A percentile compares a stretch with the other conserved stretches of the same genome.
Conservation (phyloP, 1,140 invertebrate genomes). For the Asobara japonica region DNA sequence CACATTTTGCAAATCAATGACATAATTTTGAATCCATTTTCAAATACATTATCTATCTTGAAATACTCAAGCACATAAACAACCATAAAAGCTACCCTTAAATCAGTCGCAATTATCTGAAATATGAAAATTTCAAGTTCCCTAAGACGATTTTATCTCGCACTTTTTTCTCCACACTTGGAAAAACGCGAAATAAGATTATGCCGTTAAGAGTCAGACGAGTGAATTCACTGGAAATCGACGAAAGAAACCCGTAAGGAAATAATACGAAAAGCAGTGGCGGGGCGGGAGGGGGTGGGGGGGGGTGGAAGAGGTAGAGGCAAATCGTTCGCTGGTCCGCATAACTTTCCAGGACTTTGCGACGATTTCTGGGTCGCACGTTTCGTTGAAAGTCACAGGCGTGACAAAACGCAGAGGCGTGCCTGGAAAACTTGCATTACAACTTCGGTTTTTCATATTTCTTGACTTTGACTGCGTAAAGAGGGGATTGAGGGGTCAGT, state of each 20-base stretch:
- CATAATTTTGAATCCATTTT: too few species aligned
- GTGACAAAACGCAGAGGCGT: conserved; percentile 45
- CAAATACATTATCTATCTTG: too few species aligned
- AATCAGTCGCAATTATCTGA: too few species aligned
- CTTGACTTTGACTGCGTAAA: not conserved
- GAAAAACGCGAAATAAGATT: too few species aligned
- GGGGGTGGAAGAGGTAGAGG: not conserved
- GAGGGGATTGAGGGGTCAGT: not conserved
- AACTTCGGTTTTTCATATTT: conserved; percentile 13
- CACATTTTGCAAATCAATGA: too few species aligned
- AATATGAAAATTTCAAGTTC: too few species aligned
- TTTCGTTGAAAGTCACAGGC: conserved; percentile 28
- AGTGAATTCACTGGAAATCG: conserved; percentile 6
- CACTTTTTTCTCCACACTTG: too few species aligned
- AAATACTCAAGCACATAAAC: too few species aligned
- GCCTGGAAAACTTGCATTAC: conserved; percentile 33
- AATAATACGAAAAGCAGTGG: not conserved
- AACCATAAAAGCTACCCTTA: too few species aligned
- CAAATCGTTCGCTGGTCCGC: conserved; percentile 30
- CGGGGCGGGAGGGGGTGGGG: not conserved
- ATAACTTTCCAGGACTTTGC: conserved; percentile 43
- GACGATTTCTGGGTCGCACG: conserved; percentile 34
- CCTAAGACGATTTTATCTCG: too few species aligned
- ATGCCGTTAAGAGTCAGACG: not conserved
- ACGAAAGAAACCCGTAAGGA: not conserved